Conservation (phyloP, 2,113 vertebrate genomes). For the Rattus norvegicus region GRCr8 NC_086022.1:107358501-107359000, state of each 20-base stretch:
- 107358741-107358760: not conserved
- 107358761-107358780: not conserved
- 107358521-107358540: not conserved
- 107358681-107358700: not conserved
- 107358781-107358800: not conserved
- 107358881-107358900: not conserved
- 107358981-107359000: not conserved
- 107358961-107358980: not conserved
- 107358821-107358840: not conserved
- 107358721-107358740: not conserved
- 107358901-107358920: not conserved
- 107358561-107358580: not conserved
- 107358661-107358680: not conserved
- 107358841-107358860: not conserved
- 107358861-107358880: not conserved
- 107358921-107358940: not conserved
- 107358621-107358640: not conserved
- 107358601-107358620: not conserved
- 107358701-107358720: not conserved
- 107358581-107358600: not conserved
- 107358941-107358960: not conserved
- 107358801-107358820: not conserved
- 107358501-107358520: not conserved
- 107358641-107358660: not conserved
- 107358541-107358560: not conserved